phyloP scores from a whole-genome alignment of 2,113 vertebrate species.

The Ploceus nigricollis region DNA sequence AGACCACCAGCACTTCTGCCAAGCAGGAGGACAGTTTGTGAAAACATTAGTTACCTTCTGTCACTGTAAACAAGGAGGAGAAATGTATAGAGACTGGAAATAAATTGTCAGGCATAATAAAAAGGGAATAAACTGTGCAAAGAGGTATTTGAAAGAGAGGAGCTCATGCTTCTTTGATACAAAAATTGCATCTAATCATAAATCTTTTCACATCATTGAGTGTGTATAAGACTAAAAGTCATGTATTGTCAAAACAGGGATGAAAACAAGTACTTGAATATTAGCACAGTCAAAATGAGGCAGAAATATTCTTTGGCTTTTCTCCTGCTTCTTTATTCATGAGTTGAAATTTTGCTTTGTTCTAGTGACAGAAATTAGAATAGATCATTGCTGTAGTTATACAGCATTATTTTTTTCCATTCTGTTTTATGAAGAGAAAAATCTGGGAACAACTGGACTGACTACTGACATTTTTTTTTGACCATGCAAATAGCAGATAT shows the following conservation, averaged over 20 bases:
- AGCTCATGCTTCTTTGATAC: not conserved
- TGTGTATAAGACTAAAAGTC: not conserved
- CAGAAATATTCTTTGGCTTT: not conserved
- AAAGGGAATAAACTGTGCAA: not conserved
- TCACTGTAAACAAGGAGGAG: not conserved
- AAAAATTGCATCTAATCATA: not conserved
- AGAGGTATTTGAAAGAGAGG: not conserved
- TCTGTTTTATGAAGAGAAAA: not conserved
- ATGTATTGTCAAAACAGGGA: not conserved
- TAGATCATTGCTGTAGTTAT: not conserved
- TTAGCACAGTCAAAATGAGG: not conserved
- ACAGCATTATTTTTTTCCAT: not conserved
- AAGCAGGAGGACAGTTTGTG: not conserved
- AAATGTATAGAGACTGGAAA: not conserved
- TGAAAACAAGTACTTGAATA: not conserved
- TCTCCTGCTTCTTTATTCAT: not conserved
- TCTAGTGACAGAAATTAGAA: conserved; percentile 6
- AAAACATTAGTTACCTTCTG: not conserved
- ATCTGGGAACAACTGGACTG: not conserved
- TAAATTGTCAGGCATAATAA: not conserved
- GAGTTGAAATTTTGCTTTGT: conserved; percentile 1
- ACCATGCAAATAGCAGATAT: not conserved
- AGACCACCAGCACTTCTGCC: not conserved
- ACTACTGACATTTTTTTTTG: not conserved
- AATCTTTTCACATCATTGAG: not conserved